Conservation (phyloP, 1,140 invertebrate genomes). For the Stenopsyche tienmushanensis region DNA sequence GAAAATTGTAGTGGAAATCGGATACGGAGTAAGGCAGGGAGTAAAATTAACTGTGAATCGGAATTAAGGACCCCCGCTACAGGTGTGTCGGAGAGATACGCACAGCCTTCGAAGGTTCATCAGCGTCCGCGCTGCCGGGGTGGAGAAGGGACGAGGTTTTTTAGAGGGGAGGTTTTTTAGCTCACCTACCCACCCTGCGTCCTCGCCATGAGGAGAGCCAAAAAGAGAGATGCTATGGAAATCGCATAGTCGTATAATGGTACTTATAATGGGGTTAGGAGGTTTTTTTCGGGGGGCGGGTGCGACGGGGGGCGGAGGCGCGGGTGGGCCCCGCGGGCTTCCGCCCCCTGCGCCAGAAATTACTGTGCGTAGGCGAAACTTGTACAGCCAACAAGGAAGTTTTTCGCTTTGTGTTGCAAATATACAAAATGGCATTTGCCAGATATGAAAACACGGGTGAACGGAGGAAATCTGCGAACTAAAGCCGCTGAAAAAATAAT, state of each 20-base stretch:
- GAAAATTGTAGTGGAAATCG: slow-evolving; percentile 3
- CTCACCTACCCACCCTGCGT: slow-evolving; percentile 15
- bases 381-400: slow-evolving; percentile 33
- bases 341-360: slow-evolving; percentile 22
- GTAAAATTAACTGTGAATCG: slow-evolving; percentile 38
- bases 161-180: slow-evolving; percentile 32
- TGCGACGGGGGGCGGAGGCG: neutral
- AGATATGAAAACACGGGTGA: slow-evolving; percentile 35
- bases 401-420: slow-evolving; percentile 41
- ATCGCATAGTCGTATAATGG: slow-evolving; percentile 41
- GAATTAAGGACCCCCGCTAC: slow-evolving; percentile 35
- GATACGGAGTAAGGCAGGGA: slow-evolving; percentile 29
- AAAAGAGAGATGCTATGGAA: slow-evolving; percentile 34
- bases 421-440: slow-evolving; percentile 41
- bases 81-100: slow-evolving; percentile 38
- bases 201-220: neutral
- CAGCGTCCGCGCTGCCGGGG: slow-evolving; percentile 18
- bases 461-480: slow-evolving; percentile 19
- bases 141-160: slow-evolving; percentile 23
- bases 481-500: slow-evolving; percentile 1
- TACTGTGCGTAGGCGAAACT: slow-evolving; percentile 39
- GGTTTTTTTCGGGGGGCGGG: slow-evolving; percentile 36
- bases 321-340: neutral
- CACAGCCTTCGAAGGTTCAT: slow-evolving; percentile 36
- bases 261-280: slow-evolving; percentile 42